Base-by-base conservation (phyloP, 2,113 vertebrate species). In the Agelaius tricolor region DNA sequence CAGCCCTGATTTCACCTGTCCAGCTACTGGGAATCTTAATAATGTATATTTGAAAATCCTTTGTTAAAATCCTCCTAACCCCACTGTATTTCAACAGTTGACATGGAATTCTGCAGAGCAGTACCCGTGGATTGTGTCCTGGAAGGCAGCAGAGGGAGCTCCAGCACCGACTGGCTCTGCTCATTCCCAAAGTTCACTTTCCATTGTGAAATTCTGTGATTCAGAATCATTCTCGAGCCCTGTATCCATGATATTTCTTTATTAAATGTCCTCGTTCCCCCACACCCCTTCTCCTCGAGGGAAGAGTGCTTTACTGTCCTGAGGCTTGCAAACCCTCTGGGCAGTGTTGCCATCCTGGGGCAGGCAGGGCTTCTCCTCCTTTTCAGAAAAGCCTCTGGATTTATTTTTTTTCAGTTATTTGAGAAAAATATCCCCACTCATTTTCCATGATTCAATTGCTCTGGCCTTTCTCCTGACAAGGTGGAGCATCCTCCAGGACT, bases 131-230 rank as follows among this genome's bases (percentile, higher is more conserved):
- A 87, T 11, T n/a, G 75, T 14, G 47, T 33, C 35, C 76, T 35
- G 75, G 47, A 21, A 49, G 71, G 91, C 94, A 91, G 95, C 96
- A 97, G 96, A 94, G 94, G 95, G 94, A 96, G 95, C 96, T 91
- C 84, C 81, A 89, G 93, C 66, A 82, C 66, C 43, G 13, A 43
- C 43, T 0, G 14, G 65, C 57, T 69, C 79, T 0, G 1, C 57
- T 63, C 72, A 6, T 15, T n/a, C 41, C 37, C 68, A 0, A 15
- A 55, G 89, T 39, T 72, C 20, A 1, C 65, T 84, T 73, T 8
- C 10, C 84, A 15, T 4, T 7, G 46, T 16, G 51, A 74, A 77
- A 85, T 31, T 39, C 33, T 6, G 21, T 8, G 7, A 16, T 47
- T 33, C 39, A 9, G 15, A 80, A 16, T 16, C 52, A 49, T 37